phyloP scores from a whole-genome alignment of 2,797 vertebrate genomes.

The Poecilia velifera region DNA sequence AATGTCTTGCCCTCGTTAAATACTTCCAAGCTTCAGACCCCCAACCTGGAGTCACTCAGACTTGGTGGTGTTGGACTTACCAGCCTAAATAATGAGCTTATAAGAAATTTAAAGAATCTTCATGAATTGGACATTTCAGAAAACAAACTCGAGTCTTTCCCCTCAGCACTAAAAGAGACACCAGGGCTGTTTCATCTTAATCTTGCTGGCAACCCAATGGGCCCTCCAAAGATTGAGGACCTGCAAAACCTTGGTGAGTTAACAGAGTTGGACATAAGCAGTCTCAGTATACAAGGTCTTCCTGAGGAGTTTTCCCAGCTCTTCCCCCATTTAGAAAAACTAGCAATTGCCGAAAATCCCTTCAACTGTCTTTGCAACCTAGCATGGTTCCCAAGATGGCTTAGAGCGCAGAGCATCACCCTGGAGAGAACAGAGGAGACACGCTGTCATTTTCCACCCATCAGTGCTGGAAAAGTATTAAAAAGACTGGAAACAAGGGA shows the following conservation, averaged over 20 bases:
- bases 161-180: constrained; percentile 78
- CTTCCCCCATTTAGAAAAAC: constrained; percentile 84
- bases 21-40: constrained; percentile 79
- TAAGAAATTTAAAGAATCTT: constrained; percentile 86
- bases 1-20: constrained; percentile 83
- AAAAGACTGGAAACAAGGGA: constrained; percentile 86
- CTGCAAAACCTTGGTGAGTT: constrained; percentile 84
- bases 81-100: constrained; percentile 84
- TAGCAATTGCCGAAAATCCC: constrained; percentile 90
- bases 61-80: constrained; percentile 87
- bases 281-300: constrained; percentile 88
- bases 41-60: constrained; percentile 89
- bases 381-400: constrained; percentile 93
- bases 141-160: constrained; percentile 86
- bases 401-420: constrained; percentile 75
- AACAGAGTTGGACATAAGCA: constrained; percentile 92
- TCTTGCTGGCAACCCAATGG: constrained; percentile 88
- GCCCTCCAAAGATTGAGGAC: constrained; percentile 84
- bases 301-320: constrained; percentile 85
- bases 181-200: constrained; percentile 86
- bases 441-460: constrained; percentile 93
- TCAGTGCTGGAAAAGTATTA: constrained; percentile 88
- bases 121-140: constrained; percentile 91
- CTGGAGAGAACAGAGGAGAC: constrained; percentile 89
- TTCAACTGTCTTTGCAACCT: constrained; percentile 95